Evolutionary conservation across 1,140 invertebrate genomes (phyloP), one percentile per base, ranked within the genome.

Genomic region (Plutomurus gul): DNA sequence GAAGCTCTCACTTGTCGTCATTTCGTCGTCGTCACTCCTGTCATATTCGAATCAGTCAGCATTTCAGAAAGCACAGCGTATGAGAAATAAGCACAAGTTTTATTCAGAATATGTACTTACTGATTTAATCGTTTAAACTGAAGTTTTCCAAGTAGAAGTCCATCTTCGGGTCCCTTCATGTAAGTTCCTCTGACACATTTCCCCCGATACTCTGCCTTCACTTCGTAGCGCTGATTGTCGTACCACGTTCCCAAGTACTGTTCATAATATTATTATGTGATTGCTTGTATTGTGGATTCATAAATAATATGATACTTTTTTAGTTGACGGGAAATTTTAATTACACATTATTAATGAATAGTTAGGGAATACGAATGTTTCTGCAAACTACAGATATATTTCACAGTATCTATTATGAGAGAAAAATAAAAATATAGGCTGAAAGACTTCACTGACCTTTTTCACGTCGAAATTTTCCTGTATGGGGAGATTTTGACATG

Each of bases 241-340:
- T 33, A 65, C 56, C 56, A 65, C 30, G 27, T 30, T n/a, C 56
- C 56, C 27, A 65, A 65, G n/a, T 65, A 65, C 56, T 65, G 16
- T n/a, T n/a, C n/a, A n/a, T n/a, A n/a, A n/a, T n/a, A n/a, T n/a
- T n/a, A n/a, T n/a, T n/a, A n/a, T n/a, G n/a, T n/a, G n/a, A n/a
- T n/a, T n/a, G n/a, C n/a, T n/a, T n/a, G n/a, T n/a, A n/a, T n/a
- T n/a, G n/a, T n/a, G n/a, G n/a, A n/a, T n/a, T n/a, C n/a, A n/a
- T n/a, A n/a, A n/a, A n/a, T n/a, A n/a, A n/a, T n/a, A n/a, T n/a
- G n/a, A n/a, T n/a, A n/a, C n/a, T 8, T n/a, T 30, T 1, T 49
- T 2, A 20, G 1, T 49, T 49, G n/a, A 20, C 11, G 18, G 20
- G 20, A 49, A 7, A 18, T 4, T 4, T 47, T n/a, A n/a, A n/a